These are phyloP conservation scores for Berghia stephanieae DNA, from an alignment of 1,140 invertebrate genomes.

Conservation along the genomic window DNA sequence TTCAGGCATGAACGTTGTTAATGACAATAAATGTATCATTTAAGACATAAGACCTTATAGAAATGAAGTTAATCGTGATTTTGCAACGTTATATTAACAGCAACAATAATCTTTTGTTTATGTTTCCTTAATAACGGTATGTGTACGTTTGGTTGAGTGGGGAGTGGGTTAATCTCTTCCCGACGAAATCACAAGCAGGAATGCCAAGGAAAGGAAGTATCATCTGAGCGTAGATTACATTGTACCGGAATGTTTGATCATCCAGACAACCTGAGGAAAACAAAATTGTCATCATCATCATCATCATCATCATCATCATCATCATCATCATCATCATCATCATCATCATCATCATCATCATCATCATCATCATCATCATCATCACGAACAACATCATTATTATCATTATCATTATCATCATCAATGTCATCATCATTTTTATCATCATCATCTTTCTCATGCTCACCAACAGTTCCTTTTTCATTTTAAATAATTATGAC, in stretches of 20 bases:
- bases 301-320: slow-evolving; percentile 11
- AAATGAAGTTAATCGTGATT: too few species aligned
- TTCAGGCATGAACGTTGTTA: too few species aligned
- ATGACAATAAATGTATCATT: too few species aligned
- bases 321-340: background rate
- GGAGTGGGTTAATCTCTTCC: background rate
- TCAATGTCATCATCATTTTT: background rate
- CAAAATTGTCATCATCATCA: background rate
- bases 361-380: background rate
- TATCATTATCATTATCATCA: background rate
- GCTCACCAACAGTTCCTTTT: background rate
- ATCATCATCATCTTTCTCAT: background rate
- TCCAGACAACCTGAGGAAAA: background rate
- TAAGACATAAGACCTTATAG: too few species aligned
- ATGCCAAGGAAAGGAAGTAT: too few species aligned
- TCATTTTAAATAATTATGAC: background rate
- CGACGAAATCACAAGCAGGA: too few species aligned
- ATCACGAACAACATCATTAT: background rate
- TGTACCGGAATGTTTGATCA: background rate
- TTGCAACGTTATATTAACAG: background rate
- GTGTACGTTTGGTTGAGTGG: slow-evolving; percentile 1
- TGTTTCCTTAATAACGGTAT: too few species aligned
- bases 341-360: slow-evolving; percentile 9
- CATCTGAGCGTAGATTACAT: background rate
- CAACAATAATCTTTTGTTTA: too few species aligned